Percentiles rank a stretch among this genome's conserved stretches.
Evolutionary conservation across 2,113 vertebrate genomes (phyloP).

Genomic region (Eleginops maclovinus): DNA sequence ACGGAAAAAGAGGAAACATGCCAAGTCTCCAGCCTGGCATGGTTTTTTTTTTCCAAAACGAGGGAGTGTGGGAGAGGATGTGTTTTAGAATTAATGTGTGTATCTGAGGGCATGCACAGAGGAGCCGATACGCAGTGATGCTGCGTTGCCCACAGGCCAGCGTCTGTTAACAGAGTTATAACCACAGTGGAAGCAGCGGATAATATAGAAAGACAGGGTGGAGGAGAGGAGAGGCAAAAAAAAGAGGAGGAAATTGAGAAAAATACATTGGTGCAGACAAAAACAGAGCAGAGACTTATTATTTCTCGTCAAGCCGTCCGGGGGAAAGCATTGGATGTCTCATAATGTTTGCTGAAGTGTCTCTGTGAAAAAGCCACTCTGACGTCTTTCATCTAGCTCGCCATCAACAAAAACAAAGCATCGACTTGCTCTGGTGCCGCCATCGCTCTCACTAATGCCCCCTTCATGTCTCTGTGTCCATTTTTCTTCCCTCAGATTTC

Average conservation of each 20-base stretch:
- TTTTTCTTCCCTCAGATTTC: background rate
- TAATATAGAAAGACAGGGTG: constrained; percentile 46
- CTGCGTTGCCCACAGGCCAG: constrained; percentile 56
- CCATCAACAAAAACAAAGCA: constrained; percentile 25
- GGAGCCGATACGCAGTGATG: constrained; percentile 34
- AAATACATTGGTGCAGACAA: constrained; percentile 17
- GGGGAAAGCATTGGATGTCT: constrained; percentile 3
- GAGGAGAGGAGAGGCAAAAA: background rate
- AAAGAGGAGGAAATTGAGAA: constrained; percentile 37
- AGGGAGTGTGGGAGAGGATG: background rate
- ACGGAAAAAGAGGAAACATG: constrained; percentile 30
- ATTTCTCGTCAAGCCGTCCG: constrained; percentile 22
- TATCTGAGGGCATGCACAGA: constrained; percentile 11
- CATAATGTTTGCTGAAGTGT: constrained; percentile 15
- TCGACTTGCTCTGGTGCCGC: background rate
- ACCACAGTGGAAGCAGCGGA: constrained; percentile 42
- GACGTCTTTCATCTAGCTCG: constrained; percentile 17
- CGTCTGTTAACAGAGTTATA: constrained; percentile 53
- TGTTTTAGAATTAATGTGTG: constrained; percentile 19
- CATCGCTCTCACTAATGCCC: background rate
- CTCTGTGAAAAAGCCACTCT: constrained; percentile 20
- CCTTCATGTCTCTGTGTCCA: background rate
- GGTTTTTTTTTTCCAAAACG: constrained; percentile 5
- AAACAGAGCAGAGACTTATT: constrained; percentile 10
- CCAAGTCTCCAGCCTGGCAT: constrained; percentile 13